Evolutionary conservation across 2,113 vertebrate species (phyloP).

Genomic region (Corapipo altera): DNA sequence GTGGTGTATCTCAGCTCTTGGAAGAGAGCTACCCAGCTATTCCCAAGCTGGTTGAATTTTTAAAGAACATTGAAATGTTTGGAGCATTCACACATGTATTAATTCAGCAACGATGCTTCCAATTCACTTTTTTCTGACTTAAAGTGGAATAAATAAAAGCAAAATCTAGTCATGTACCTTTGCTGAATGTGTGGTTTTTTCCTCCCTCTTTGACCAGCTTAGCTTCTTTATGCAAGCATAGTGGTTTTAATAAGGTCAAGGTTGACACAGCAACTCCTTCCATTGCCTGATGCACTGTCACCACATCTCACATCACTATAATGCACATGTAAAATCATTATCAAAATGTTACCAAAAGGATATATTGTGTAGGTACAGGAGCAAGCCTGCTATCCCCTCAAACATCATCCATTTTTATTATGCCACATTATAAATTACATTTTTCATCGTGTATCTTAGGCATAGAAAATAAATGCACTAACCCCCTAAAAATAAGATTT

Average conservation of each 20-base stretch:
- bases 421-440: not conserved
- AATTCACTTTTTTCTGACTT: not conserved
- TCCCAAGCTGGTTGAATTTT: not conserved
- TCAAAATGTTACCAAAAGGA: not conserved
- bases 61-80: not conserved
- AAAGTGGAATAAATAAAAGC: not conserved
- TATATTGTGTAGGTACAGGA: not conserved
- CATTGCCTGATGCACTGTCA: not conserved
- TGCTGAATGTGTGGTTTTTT: not conserved
- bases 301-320: not conserved
- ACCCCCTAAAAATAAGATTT: not conserved
- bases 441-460: not conserved
- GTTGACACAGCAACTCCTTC: not conserved
- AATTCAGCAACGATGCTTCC: not conserved
- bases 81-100: not conserved
- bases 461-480: not conserved
- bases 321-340: fast-evolving
- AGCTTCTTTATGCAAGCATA: fast-evolving
- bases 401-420: constrained; percentile 17
- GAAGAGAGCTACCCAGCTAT: not conserved
- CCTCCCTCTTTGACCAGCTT: not conserved
- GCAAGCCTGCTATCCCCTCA: not conserved
- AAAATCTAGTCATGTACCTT: not conserved
- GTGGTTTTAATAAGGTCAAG: not conserved
- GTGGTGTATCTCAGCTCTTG: not conserved